Base-by-base conservation (phyloP, 92 coral and sea anemone genomes). In the Zoanthus sansibaricus region DNA sequence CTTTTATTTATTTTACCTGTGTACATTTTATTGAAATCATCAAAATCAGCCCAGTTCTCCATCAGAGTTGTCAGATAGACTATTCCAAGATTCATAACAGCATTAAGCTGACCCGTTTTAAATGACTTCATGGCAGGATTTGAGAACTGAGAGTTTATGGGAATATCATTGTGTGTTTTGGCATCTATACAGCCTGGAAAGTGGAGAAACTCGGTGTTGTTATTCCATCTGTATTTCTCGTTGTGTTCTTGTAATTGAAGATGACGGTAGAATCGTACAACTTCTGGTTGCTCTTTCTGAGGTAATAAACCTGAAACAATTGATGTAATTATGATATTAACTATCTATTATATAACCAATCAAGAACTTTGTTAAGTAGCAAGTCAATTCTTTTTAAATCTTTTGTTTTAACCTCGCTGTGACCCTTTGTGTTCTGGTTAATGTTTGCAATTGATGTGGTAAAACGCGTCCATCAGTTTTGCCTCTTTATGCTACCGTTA, bases 21-120 rank as follows among this genome's bases (percentile, higher is more conserved):
- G 42, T 80, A 80, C 85, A 87, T 71, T 5, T 76, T 85, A 51
- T 89, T 89, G 79, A 89, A 95, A 76, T 91, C 90, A 9, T 91
- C 92, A 56, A 95, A 85, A 30, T 76, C 72, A n/a, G 82, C 92
- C 98, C 98, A 95, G 89, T 86, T 93, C 61, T 76, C 90, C 52
- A 78, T 74, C 17, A 91, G 76, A 52, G 94, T 95, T 70, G 37
- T 71, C 49, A 94, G 75, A 76, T 91, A 86, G 25, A 89, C 48
- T 45, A 95, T 77, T n/a, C 94, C 98, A 80, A 93, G 94, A 46
- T 93, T 95, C n/a, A 86, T 55, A 7, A 15, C 89, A 37, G 93
- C 98, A 25, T 68, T 67, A 15, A 93, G n/a, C 46, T 92, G 87
- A 16, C 96, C 94, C 55, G 61, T 54, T 10, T 87, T 83, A 48